Conservation (phyloP, 2,888 invertebrate genomes). For the Pantelozetes paolii region DNA sequence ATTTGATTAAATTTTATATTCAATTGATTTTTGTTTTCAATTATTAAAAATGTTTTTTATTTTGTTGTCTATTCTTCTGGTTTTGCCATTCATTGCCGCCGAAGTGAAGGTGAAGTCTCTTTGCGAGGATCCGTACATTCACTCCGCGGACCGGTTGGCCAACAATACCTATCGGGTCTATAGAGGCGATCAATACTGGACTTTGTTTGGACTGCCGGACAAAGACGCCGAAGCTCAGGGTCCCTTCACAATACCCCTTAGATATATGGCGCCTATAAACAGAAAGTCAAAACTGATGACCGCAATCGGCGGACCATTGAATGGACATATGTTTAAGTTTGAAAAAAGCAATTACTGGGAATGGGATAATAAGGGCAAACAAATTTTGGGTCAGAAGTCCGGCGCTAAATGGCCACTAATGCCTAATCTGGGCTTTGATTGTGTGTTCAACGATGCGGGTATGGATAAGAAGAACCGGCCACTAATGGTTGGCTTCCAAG, state of each 20-base stretch:
- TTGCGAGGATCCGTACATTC: conserved; percentile 2
- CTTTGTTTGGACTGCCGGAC: not conserved
- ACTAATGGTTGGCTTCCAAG: not conserved
- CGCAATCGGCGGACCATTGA: not conserved
- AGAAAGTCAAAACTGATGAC: not conserved
- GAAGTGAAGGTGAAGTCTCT: not conserved
- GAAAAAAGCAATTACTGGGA: not conserved
- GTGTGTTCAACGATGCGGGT: not conserved
- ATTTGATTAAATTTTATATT: too few relatives aligned
- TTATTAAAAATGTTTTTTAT: too few relatives aligned
- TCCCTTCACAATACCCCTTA: not conserved
- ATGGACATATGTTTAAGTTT: not conserved
- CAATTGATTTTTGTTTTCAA: too few relatives aligned
- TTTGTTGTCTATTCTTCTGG: too few relatives aligned
- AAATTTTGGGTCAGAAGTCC: not conserved
- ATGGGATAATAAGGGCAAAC: not conserved
- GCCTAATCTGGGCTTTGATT: not conserved
- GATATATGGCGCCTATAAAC: not conserved
- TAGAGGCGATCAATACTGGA: conserved; percentile 2
- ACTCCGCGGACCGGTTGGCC: not conserved
- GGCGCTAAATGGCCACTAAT: not conserved
- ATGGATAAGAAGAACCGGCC: not conserved
- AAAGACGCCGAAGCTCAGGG: not conserved
- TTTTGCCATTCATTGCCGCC: not conserved
- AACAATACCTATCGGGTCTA: conserved; percentile 1